These are phyloP conservation scores for Neotoma lepida DNA, from an alignment of 2,113 vertebrate species.

Conservation along the genomic window DNA sequence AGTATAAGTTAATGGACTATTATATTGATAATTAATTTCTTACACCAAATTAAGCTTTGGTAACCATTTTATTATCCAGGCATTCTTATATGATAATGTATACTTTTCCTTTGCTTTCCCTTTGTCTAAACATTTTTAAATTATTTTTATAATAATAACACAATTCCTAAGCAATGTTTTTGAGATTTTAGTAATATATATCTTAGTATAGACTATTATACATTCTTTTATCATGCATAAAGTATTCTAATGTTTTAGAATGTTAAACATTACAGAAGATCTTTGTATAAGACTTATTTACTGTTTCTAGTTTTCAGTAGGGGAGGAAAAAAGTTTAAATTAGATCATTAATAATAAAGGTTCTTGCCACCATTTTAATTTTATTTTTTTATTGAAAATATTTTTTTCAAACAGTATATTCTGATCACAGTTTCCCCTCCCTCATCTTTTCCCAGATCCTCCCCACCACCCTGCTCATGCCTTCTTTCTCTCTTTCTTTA, in stretches of 20 bases:
- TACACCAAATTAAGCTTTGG: conserved; percentile 26
- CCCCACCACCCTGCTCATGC: background rate
- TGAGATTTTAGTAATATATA: conserved; percentile 38
- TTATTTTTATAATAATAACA: conserved; percentile 20
- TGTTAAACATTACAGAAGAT: background rate
- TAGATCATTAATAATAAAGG: background rate
- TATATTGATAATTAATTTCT: conserved; percentile 61
- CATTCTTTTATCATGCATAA: background rate
- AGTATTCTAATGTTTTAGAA: background rate
- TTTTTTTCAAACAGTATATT: background rate
- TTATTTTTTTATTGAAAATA: background rate
- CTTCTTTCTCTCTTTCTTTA: background rate
- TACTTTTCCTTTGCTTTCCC: background rate
- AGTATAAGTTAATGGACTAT: conserved; percentile 33
- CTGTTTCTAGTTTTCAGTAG: background rate
- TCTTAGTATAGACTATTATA: background rate
- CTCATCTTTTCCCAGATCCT: background rate
- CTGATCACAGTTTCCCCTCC: background rate
- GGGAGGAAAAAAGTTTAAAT: background rate
- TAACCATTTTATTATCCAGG: background rate
- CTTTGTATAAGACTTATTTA: background rate
- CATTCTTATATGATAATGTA: conserved; percentile 31
- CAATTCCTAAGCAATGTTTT: conserved; percentile 36
- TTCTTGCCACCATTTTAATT: background rate
- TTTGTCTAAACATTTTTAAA: conserved; percentile 1